phyloP scores from a whole-genome alignment of 2,113 vertebrate genomes.

The Spheniscus mendiculus region DNA sequence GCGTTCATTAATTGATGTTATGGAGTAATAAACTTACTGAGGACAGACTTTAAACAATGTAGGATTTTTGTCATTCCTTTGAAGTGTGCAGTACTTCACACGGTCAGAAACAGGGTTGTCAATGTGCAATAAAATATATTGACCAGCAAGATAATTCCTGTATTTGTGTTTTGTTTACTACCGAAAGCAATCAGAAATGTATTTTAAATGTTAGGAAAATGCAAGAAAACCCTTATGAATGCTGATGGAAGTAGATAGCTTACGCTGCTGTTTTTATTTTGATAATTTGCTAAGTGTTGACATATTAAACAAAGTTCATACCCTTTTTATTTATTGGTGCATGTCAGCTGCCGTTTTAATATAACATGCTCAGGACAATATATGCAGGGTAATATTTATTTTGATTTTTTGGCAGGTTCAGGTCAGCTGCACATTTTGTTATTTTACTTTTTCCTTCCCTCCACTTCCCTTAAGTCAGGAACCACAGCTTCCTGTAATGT shows the following conservation, averaged over 20 bases:
- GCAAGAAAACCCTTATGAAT: background rate
- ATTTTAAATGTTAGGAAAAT: background rate
- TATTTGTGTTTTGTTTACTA: background rate
- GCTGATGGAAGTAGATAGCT: background rate
- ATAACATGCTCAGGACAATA: background rate
- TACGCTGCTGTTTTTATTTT: background rate
- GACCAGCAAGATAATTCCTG: background rate
- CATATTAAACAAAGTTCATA: background rate
- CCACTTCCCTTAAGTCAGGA: conserved; percentile 56
- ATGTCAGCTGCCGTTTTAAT: background rate
- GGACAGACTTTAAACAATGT: background rate
- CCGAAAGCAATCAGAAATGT: background rate
- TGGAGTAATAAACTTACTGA: background rate
- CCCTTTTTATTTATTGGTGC: background rate
- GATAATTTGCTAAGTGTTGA: background rate
- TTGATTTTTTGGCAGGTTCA: conserved; percentile 32
- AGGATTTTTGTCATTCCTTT: background rate
- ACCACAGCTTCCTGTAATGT: conserved; percentile 63
- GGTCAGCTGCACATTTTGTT: conserved; percentile 45
- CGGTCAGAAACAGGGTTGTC: background rate
- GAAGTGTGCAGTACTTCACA: background rate
- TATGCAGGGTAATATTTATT: conserved; percentile 43
- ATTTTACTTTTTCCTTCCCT: conserved; percentile 62
- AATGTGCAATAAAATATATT: background rate
- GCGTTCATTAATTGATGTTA: background rate